These are phyloP conservation scores for Drosophila kanapiae DNA, from an alignment of 1,140 invertebrate genomes.

Conservation along the genomic window DNA sequence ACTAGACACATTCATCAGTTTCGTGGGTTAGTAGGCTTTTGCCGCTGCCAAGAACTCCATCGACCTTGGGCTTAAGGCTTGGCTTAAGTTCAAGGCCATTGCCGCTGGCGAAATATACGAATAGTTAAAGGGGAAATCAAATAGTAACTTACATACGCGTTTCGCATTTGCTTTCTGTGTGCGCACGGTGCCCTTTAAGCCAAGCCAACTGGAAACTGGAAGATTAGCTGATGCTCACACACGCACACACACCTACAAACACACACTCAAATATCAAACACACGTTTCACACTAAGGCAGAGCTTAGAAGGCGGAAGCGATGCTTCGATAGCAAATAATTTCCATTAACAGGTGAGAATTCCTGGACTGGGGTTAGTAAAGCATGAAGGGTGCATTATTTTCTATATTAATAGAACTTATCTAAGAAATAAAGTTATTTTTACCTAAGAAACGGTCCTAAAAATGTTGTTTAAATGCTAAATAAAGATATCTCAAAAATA, in stretches of 20 bases:
- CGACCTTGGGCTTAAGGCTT: slow-evolving; percentile 5
- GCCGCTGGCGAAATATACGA: slow-evolving; percentile 38
- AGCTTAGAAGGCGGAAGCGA: slow-evolving; percentile 29
- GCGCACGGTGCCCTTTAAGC: slow-evolving; percentile 62
- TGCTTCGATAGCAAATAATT: slow-evolving; percentile 3
- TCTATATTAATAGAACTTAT: background rate
- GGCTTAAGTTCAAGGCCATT: slow-evolving; percentile 56
- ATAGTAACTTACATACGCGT: slow-evolving; percentile 64
- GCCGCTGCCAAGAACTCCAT: slow-evolving; percentile 25
- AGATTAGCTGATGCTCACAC: slow-evolving; percentile 67
- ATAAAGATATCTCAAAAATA: background rate
- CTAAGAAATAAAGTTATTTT: background rate
- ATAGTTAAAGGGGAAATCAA: slow-evolving; percentile 27
- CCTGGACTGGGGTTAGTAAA: slow-evolving; percentile 1
- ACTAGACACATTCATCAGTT: slow-evolving; percentile 75
- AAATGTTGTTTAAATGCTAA: background rate
- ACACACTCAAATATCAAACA: background rate
- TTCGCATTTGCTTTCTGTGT: slow-evolving; percentile 37
- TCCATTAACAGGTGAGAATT: slow-evolving; percentile 13
- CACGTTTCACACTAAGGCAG: background rate
- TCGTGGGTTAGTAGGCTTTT: slow-evolving; percentile 58
- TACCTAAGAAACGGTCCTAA: background rate
- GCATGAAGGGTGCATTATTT: background rate
- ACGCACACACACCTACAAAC: slow-evolving; percentile 10
- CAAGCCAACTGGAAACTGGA: slow-evolving; percentile 76